Percentiles rank a stretch among this genome's conserved stretches.
These are phyloP conservation scores for Drosophila monieri DNA, from an alignment of 2,888 invertebrate genomes.

Conservation along the genomic window DNA sequence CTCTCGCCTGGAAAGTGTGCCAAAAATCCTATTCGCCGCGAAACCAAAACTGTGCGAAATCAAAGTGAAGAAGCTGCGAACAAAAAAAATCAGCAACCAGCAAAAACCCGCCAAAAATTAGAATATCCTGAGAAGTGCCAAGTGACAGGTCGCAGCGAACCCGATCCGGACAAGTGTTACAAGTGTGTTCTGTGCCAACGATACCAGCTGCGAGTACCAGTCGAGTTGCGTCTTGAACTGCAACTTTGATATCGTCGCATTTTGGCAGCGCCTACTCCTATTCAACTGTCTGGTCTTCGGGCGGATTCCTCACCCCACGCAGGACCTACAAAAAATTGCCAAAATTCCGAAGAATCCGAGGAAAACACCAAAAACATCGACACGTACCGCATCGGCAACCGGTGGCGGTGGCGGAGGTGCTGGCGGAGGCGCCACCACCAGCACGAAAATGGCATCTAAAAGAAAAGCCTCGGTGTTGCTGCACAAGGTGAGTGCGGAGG, in stretches of 20 bases:
- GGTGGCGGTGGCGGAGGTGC: constrained; percentile 82
- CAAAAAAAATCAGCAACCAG: neutral
- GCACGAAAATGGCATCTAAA: constrained; percentile 84
- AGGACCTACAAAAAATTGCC: constrained; percentile 76
- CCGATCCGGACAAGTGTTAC: constrained; percentile 48
- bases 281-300: constrained; percentile 67
- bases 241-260: constrained; percentile 66
- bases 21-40: constrained; percentile 17
- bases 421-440: constrained; percentile 82
- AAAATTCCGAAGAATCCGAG: constrained; percentile 84
- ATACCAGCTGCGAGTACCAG: constrained; percentile 23
- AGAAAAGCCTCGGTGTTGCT: constrained; percentile 84
- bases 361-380: constrained; percentile 83
- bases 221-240: constrained; percentile 54
- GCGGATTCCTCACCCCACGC: constrained; percentile 58
- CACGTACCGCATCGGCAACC: constrained; percentile 83
- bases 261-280: constrained; percentile 70
- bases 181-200: constrained; percentile 62
- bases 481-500: constrained; percentile 82
- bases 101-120: constrained; percentile 45
- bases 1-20: constrained; percentile 24
- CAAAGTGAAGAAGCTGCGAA: neutral
- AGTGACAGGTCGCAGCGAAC: constrained; percentile 19
- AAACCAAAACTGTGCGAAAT: neutral
- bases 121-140: constrained; percentile 14